Conservation (phyloP, 2,113 vertebrate genomes). For the Oriolus oriolus region DNA sequence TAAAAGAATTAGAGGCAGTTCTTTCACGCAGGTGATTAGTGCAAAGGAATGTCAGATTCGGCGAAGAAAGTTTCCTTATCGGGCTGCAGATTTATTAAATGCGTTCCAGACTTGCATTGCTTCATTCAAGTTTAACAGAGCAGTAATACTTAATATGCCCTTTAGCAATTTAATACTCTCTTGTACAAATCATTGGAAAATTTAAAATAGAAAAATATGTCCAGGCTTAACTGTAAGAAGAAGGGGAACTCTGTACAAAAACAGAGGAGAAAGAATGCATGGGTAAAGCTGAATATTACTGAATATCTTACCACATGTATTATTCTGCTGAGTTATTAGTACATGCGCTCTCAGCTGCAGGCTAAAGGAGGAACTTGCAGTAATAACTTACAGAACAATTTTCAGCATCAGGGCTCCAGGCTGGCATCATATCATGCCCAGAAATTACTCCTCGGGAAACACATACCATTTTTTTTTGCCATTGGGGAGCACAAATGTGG, state of each 20-base stretch:
- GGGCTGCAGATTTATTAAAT: slow-evolving; percentile 29
- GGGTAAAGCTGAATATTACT: slow-evolving; percentile 21
- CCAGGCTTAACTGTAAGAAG: slow-evolving; percentile 46
- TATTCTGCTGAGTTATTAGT: slow-evolving; percentile 27
- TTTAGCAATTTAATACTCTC: slow-evolving; percentile 34
- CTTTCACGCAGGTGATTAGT: slow-evolving; percentile 26
- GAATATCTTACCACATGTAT: slow-evolving; percentile 42
- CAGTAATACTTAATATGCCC: slow-evolving; percentile 32
- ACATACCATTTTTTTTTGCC: neutral
- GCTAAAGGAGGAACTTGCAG: slow-evolving; percentile 19
- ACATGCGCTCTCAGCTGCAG: neutral
- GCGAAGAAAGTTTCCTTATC: slow-evolving; percentile 2
- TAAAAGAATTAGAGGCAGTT: neutral
- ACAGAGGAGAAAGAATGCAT: slow-evolving; percentile 51
- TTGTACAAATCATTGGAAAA: slow-evolving; percentile 59
- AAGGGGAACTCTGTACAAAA: slow-evolving; percentile 29
- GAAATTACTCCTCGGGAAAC: neutral
- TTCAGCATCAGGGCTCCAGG: neutral
- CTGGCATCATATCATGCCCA: neutral
- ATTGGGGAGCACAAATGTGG: neutral
- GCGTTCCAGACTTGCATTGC: slow-evolving; percentile 6
- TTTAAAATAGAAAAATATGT: slow-evolving; percentile 59
- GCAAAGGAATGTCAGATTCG: slow-evolving; percentile 11
- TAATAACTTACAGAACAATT: slow-evolving; percentile 30
- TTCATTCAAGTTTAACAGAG: slow-evolving; percentile 32